These are phyloP conservation scores for Picathartes gymnocephalus DNA, from an alignment of 2,113 vertebrate species.

Conservation along the genomic window DNA sequence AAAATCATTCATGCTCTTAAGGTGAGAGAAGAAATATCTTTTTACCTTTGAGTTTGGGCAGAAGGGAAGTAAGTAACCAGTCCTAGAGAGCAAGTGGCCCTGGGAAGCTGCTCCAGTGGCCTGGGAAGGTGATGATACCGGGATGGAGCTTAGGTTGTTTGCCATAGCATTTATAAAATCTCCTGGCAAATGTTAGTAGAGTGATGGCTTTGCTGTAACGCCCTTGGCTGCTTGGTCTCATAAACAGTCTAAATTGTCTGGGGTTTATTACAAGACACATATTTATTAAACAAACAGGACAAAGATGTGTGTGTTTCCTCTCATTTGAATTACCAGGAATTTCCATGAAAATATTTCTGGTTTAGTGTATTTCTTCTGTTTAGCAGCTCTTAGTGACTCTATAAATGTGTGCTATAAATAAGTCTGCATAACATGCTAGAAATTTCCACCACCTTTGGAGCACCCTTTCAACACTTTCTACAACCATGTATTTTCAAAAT, in stretches of 20 bases:
- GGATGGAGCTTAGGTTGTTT: not conserved
- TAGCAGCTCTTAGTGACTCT: not conserved
- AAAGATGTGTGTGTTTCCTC: not conserved
- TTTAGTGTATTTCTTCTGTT: not conserved
- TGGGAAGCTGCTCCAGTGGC: not conserved
- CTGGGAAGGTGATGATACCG: not conserved
- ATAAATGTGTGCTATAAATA: not conserved
- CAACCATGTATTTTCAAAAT: not conserved
- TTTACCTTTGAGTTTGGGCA: not conserved
- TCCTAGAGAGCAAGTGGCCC: not conserved
- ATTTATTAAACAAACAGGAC: not conserved
- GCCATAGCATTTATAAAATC: not conserved
- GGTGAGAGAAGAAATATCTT: not conserved
- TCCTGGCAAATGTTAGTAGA: not conserved
- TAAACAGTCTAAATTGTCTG: not conserved
- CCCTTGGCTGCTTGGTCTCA: not conserved
- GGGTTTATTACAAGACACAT: not conserved
- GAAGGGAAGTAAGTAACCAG: not conserved
- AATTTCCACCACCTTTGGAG: not conserved
- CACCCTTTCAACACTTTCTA: not conserved
- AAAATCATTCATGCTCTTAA: not conserved
- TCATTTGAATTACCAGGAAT: not conserved
- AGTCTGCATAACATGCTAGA: not conserved
- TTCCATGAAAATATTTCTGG: not conserved
- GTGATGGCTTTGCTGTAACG: not conserved